Evolutionary conservation across 2,888 invertebrate genomes (phyloP).

Genomic region (Mythimna pallens): DNA sequence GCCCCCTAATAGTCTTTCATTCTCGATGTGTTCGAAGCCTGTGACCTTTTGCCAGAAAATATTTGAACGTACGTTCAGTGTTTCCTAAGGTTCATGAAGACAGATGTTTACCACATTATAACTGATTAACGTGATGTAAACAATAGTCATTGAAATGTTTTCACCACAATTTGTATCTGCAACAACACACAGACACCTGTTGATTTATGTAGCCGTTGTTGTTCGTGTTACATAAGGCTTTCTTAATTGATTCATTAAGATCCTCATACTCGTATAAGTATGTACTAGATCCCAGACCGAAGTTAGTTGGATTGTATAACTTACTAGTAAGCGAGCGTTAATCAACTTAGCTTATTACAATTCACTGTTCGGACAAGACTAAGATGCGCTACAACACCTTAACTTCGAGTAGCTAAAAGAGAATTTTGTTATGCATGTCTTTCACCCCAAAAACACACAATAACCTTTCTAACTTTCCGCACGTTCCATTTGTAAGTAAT

Average conservation of each 20-base stretch:
- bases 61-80: too few species aligned
- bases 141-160: constrained; percentile 3
- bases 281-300: not conserved
- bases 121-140: not conserved
- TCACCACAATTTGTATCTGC: not conserved
- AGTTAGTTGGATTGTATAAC: not conserved
- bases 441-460: constrained; percentile 7
- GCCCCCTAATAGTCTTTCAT: not conserved
- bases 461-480: constrained; percentile 19
- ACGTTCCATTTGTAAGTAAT: constrained; percentile 33
- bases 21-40: not conserved
- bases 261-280: too few species aligned
- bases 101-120: not conserved
- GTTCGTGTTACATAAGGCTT: not conserved
- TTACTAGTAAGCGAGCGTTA: not conserved
- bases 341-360: not conserved
- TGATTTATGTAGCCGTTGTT: not conserved
- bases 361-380: not conserved
- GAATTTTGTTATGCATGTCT: constrained; percentile 15
- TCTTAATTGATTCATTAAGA: constrained; percentile 7
- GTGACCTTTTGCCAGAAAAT: not conserved
- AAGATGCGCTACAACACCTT: not conserved
- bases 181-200: constrained; percentile 8
- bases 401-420: not conserved
- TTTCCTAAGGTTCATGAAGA: not conserved